A percentile compares a stretch with the other conserved stretches of the same genome.
Conservation (phyloP, 1,140 invertebrate species). For the Thaumatotibia leucotreta region DNA sequence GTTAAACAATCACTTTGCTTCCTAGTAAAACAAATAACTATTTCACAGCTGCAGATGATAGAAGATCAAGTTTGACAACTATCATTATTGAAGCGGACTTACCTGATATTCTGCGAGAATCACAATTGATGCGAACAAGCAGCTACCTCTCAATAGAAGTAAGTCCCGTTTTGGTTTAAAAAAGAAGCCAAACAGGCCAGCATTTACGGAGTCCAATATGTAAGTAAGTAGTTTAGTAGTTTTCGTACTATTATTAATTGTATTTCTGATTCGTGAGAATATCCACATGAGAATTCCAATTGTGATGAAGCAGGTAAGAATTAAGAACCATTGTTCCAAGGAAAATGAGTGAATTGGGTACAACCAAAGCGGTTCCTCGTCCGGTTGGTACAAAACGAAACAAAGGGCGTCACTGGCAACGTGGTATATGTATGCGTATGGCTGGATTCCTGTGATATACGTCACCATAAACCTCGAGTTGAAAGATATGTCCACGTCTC, state of each 20-base stretch:
- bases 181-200: background rate
- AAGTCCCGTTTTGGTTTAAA: background rate
- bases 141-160: background rate
- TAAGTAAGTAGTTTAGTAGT: background rate
- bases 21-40: no score
- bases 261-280: background rate
- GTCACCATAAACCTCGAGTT: constrained; percentile 17
- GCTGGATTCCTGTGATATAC: background rate
- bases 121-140: background rate
- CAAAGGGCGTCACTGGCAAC: constrained; percentile 11
- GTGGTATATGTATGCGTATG: background rate
- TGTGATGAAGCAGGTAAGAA: background rate
- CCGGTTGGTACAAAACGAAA: constrained; percentile 6
- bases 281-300: background rate
- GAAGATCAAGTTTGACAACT: background rate
- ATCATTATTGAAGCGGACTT: background rate
- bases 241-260: background rate
- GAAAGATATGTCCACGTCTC: constrained; percentile 17
- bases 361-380: constrained; percentile 3
- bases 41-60: background rate
- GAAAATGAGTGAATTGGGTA: background rate
- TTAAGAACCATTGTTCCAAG: background rate
- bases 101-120: background rate
- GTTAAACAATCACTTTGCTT: no score
- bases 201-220: background rate